These are phyloP conservation scores for Gryllus bimaculatus DNA, from an alignment of 1,140 invertebrate genomes.

Conservation along the genomic window DNA sequence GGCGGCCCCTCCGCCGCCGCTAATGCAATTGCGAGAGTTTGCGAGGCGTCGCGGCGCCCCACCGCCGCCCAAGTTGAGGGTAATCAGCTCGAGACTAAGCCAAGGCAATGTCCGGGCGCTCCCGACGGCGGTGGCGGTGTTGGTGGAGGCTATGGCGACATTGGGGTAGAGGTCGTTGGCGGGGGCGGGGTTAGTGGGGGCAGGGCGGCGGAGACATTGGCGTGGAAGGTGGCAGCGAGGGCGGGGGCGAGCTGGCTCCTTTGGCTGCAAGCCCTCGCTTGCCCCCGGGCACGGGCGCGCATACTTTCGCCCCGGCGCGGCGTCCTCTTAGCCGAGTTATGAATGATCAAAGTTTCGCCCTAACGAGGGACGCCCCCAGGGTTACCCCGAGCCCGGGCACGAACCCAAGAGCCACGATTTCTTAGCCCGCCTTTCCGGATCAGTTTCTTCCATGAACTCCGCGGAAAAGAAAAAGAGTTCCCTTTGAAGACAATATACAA, in stretches of 20 bases:
- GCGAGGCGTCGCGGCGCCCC: neutral
- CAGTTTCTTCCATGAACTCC: too few species aligned
- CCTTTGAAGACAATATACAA: too few species aligned
- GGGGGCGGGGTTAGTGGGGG: too few species aligned
- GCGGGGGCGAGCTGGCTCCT: neutral
- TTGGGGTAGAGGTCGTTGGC: too few species aligned
- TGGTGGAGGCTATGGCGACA: too few species aligned
- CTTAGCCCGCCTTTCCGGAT: too few species aligned
- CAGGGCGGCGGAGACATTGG: too few species aligned
- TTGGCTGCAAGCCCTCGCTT: neutral
- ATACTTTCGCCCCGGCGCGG: neutral
- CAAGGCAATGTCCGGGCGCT: neutral
- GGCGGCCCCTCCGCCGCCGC: too few species aligned
- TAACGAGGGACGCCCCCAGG: neutral
- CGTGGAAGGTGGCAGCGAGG: too few species aligned
- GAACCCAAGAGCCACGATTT: neutral
- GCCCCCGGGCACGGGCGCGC: neutral
- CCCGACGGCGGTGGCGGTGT: too few species aligned
- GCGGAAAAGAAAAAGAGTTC: too few species aligned
- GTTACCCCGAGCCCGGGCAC: neutral
- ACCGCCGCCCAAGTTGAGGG: neutral
- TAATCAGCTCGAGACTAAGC: neutral
- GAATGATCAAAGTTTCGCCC: neutral
- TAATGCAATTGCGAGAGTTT: constrained; percentile 1
- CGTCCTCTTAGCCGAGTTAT: neutral